These are phyloP conservation scores for Napeogenes sylphis DNA, from an alignment of 2,888 invertebrate species.

Conservation along the genomic window DNA sequence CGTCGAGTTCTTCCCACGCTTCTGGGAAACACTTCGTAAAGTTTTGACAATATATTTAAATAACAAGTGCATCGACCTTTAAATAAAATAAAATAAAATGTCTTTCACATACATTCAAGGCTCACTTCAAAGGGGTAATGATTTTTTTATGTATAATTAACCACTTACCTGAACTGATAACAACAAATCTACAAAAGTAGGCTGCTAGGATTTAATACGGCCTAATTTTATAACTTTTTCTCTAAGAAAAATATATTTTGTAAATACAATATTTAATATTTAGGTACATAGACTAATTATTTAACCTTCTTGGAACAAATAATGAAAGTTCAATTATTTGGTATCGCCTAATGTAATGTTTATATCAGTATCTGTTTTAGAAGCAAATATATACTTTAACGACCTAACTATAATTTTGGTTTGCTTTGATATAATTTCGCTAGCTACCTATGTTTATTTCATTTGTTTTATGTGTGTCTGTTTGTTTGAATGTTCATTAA, in stretches of 20 bases:
- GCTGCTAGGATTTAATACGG: no score
- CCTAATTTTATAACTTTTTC: background rate
- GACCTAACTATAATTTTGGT: no score
- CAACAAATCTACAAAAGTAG: no score
- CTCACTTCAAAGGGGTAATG: background rate
- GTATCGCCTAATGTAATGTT: no score
- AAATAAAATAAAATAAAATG: conserved; percentile 10
- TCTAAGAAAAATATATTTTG: no score
- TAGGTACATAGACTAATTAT: no score
- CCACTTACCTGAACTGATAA: background rate
- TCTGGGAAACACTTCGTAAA: conserved; percentile 54
- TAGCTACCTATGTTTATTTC: background rate
- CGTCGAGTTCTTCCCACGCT: conserved; percentile 52
- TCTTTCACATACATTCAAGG: background rate
- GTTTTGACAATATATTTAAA: conserved; percentile 61
- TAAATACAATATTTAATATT: no score
- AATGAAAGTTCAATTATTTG: no score
- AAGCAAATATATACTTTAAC: no score
- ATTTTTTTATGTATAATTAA: conserved; percentile 2
- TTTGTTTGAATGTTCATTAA: background rate
- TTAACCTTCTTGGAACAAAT: no score
- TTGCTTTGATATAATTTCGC: no score
- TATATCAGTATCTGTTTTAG: no score
- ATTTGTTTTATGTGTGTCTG: background rate
- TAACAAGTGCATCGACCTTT: conserved; percentile 40